These are phyloP conservation scores for Crenuchus spilurus DNA, from an alignment of 2,797 vertebrate genomes.

Conservation along the genomic window DNA sequence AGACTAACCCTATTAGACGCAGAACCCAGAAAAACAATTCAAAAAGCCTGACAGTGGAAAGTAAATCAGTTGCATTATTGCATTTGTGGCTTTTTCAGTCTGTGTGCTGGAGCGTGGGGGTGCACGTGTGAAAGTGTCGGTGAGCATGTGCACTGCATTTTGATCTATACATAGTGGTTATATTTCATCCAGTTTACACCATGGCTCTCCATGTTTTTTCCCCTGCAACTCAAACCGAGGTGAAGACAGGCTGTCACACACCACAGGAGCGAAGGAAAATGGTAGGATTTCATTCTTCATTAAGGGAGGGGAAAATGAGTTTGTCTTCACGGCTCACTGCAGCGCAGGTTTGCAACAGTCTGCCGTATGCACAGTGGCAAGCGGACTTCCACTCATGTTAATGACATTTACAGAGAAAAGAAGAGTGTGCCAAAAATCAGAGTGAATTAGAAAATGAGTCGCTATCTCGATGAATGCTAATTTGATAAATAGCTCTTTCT, in stretches of 20 bases:
- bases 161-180: constrained; percentile 43
- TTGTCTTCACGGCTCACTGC: constrained; percentile 68
- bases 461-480: constrained; percentile 12
- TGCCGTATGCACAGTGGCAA: background rate
- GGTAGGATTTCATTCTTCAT: constrained; percentile 70
- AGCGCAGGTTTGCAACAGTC: constrained; percentile 34
- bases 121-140: constrained; percentile 1
- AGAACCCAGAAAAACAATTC: constrained; percentile 13
- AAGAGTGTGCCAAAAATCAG: constrained; percentile 18
- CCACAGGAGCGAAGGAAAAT: constrained; percentile 39
- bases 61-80: constrained; percentile 30
- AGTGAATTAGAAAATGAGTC: constrained; percentile 45
- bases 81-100: background rate
- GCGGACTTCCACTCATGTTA: background rate
- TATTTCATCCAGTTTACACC: constrained; percentile 59
- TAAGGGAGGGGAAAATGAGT: constrained; percentile 69
- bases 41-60: constrained; percentile 5
- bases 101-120: constrained; percentile 14
- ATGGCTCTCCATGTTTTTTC: constrained; percentile 54
- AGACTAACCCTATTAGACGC: constrained; percentile 18
- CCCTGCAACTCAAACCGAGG: constrained; percentile 40
- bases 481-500: background rate
- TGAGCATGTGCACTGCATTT: constrained; percentile 22
- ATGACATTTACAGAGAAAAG: constrained; percentile 7
- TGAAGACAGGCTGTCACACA: constrained; percentile 57